A percentile compares a stretch with the other conserved stretches of the same genome.
These are phyloP conservation scores for Panonychus citri DNA, from an alignment of 1,140 invertebrate genomes.

Conservation along the genomic window DNA sequence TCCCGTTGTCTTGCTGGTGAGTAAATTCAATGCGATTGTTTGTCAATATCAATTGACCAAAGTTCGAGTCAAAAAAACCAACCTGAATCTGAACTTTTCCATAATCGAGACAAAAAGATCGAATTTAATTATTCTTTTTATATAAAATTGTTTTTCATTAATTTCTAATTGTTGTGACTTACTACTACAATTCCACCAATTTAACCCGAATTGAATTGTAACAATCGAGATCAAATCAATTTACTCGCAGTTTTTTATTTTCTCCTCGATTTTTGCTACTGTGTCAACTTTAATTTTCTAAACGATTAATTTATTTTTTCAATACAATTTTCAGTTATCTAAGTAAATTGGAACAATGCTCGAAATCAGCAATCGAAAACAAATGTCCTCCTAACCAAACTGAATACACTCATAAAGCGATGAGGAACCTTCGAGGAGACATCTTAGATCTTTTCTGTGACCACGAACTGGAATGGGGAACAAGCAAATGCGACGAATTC, in stretches of 20 bases:
- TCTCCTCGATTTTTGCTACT: neutral
- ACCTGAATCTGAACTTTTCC: too few relatives aligned
- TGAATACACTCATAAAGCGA: slow-evolving; percentile 4
- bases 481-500: slow-evolving; percentile 2
- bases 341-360: slow-evolving; percentile 6
- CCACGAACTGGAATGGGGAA: slow-evolving; percentile 6
- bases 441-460: slow-evolving; percentile 8
- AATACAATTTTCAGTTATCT: slow-evolving; percentile 7
- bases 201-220: too few relatives aligned
- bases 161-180: too few relatives aligned
- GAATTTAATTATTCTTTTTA: too few relatives aligned
- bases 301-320: neutral
- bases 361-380: slow-evolving; percentile 3
- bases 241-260: neutral
- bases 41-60: neutral
- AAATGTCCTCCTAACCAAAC: neutral
- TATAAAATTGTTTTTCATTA: too few relatives aligned
- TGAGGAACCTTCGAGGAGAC: slow-evolving; percentile 1
- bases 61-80: too few relatives aligned
- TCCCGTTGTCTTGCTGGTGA: slow-evolving; percentile 7
- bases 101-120: too few relatives aligned
- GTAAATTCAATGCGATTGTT: neutral
- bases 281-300: neutral
- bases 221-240: neutral
- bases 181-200: too few relatives aligned